phyloP scores from a whole-genome alignment of 2,797 vertebrate genomes.

The Diplodus sargus region DNA sequence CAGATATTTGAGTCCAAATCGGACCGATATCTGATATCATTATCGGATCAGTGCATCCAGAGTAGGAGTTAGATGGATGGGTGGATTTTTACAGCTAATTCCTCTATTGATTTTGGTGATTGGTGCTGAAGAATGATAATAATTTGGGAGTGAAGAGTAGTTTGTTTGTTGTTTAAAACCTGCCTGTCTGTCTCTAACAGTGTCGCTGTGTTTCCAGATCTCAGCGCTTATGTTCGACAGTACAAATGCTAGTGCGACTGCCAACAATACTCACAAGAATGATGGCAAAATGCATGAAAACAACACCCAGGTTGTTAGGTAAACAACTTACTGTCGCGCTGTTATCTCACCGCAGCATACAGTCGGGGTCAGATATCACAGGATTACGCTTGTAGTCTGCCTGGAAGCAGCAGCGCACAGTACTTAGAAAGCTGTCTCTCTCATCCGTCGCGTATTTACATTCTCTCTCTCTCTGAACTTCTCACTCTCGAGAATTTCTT shows the following conservation, averaged over 20 bases:
- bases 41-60: no score
- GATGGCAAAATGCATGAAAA: neutral
- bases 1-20: no score
- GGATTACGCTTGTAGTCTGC: neutral
- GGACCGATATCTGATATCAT: no score
- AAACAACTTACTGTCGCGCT: neutral
- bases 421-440: slow-evolving; percentile 10
- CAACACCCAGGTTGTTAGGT: neutral
- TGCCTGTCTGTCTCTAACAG: neutral
- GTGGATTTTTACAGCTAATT: neutral
- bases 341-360: neutral
- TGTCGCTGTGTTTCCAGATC: neutral
- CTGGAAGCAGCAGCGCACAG: neutral
- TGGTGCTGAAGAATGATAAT: neutral
- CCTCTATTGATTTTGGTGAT: neutral
- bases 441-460: slow-evolving; percentile 36
- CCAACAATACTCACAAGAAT: neutral
- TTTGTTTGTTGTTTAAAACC: neutral
- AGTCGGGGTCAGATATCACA: slow-evolving; percentile 1
- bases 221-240: neutral
- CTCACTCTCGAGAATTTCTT: slow-evolving; percentile 5
- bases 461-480: slow-evolving; percentile 46
- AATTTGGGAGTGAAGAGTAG: neutral
- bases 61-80: neutral
- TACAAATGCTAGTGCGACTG: neutral